phyloP scores from a whole-genome alignment of 2,888 invertebrate genomes.

The Melanargia galathea region DNA sequence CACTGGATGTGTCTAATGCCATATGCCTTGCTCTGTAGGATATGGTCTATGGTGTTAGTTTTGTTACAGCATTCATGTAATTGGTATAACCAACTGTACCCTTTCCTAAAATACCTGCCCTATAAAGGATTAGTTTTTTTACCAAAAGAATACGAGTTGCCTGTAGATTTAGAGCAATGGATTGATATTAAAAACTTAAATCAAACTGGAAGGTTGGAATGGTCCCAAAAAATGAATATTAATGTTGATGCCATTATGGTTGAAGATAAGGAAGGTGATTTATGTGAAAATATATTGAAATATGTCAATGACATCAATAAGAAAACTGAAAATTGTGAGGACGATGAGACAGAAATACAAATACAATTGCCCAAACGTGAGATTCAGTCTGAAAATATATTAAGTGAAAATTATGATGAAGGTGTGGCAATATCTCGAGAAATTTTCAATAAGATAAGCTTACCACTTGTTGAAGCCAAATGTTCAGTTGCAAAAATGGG shows the following conservation, averaged over 20 bases:
- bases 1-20: slow-evolving; percentile 82
- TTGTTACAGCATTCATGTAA: slow-evolving; percentile 71
- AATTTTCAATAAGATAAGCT: slow-evolving; percentile 47
- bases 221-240: slow-evolving; percentile 57
- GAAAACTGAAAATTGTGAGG: slow-evolving; percentile 36
- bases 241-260: slow-evolving; percentile 49
- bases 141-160: slow-evolving; percentile 68
- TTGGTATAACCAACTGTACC: slow-evolving; percentile 77
- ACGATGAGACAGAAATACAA: slow-evolving; percentile 29
- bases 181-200: slow-evolving; percentile 74
- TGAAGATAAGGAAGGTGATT: slow-evolving; percentile 53
- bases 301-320: slow-evolving; percentile 63
- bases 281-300: slow-evolving; percentile 61
- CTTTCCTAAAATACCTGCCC: slow-evolving; percentile 63
- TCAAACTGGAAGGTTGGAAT: slow-evolving; percentile 63
- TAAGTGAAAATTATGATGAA: slow-evolving; percentile 47
- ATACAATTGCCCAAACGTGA: slow-evolving; percentile 29
- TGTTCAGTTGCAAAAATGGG: slow-evolving; percentile 30
- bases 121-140: slow-evolving; percentile 75
- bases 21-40: slow-evolving; percentile 77
- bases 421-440: slow-evolving; percentile 57
- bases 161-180: slow-evolving; percentile 73
- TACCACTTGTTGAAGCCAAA: slow-evolving; percentile 34
- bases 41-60: slow-evolving; percentile 78
- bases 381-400: slow-evolving; percentile 26